Conservation (phyloP, 2,113 vertebrate genomes). For the Cathartes aura region DNA sequence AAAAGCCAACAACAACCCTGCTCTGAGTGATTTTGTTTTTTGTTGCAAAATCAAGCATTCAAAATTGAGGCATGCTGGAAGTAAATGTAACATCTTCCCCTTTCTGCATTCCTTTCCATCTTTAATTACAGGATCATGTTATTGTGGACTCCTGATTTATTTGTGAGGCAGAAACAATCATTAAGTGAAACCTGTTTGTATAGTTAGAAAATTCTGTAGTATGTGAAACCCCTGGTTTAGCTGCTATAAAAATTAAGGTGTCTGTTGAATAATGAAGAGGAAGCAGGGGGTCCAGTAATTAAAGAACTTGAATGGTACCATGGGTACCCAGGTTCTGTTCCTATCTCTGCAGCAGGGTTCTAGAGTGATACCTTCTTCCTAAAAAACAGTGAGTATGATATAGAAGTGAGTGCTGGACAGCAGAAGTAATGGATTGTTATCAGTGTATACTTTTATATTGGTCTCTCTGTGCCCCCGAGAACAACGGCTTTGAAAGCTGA, state of each 20-base stretch:
- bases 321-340: background rate
- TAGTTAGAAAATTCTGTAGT: background rate
- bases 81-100: background rate
- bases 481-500: background rate
- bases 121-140: background rate
- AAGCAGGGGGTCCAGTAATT: background rate
- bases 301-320: background rate
- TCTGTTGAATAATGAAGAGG: background rate
- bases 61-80: background rate
- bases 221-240: background rate
- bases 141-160: background rate
- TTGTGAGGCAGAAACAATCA: background rate
- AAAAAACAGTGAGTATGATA: background rate
- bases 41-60: background rate
- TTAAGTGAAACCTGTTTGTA: background rate
- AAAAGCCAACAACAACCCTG: background rate
- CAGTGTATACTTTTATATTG: background rate
- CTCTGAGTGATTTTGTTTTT: background rate
- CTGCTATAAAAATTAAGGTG: background rate
- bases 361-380: background rate
- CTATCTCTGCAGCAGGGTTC: background rate
- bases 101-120: background rate
- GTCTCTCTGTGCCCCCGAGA: background rate
- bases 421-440: background rate
- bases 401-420: background rate